These are phyloP conservation scores for Lithophane semibrunnea DNA, from an alignment of 2,888 invertebrate species.

Conservation along the genomic window DNA sequence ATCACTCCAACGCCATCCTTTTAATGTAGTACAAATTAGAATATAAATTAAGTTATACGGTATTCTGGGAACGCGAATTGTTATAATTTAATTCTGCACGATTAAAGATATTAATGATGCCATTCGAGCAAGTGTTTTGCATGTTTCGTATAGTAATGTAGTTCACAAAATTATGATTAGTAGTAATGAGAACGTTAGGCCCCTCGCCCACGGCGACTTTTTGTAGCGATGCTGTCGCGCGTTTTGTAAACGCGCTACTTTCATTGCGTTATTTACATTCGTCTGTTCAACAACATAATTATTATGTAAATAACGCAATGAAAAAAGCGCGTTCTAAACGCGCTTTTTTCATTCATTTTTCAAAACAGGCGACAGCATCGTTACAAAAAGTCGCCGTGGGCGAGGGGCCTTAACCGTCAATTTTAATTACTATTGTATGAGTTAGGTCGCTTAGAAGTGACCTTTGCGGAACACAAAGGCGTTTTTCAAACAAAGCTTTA, in stretches of 20 bases:
- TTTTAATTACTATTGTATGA: constrained; percentile 31
- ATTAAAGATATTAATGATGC: constrained; percentile 5
- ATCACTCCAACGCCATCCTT: constrained; percentile 27
- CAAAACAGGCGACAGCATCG: no score
- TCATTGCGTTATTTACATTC: no score
- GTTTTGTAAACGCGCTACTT: no score
- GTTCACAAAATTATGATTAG: constrained; percentile 4
- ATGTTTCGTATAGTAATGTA: background rate
- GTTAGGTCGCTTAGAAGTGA: constrained; percentile 20
- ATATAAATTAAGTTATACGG: constrained; percentile 11
- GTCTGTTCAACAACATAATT: no score
- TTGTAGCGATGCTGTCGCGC: no score
- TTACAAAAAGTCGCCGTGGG: no score
- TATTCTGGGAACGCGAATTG: constrained; percentile 11
- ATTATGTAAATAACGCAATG: no score
- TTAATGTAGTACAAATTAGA: constrained; percentile 16
- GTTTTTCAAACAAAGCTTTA: constrained; percentile 49
- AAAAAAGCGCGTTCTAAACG: no score
- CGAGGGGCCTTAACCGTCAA: no score
- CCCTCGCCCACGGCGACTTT: no score
- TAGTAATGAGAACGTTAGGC: constrained; percentile 10
- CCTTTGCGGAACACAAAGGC: constrained; percentile 44
- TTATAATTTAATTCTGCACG: constrained; percentile 14
- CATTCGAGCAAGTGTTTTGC: constrained; percentile 8
- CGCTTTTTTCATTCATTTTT: no score